A percentile compares a stretch with the other conserved stretches of the same genome.
Evolutionary conservation across 1,140 invertebrate genomes (phyloP).

Genomic region (Orius insidiosus): DNA sequence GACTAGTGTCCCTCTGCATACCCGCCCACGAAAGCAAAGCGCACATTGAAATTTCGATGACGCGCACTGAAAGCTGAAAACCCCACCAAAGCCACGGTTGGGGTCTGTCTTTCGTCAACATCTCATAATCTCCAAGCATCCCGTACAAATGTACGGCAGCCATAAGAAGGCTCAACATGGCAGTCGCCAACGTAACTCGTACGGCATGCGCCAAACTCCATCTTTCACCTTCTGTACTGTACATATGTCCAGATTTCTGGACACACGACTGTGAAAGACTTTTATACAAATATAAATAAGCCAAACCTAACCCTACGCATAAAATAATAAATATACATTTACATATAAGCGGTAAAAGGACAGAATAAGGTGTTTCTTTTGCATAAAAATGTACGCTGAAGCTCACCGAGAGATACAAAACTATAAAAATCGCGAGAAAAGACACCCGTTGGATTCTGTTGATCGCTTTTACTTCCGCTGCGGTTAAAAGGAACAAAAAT

Average conservation of each 20-base stretch:
- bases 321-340: slow-evolving; percentile 65
- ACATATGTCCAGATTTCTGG: slow-evolving; percentile 26
- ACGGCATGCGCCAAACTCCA: slow-evolving; percentile 44
- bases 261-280: slow-evolving; percentile 27
- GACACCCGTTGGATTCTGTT: slow-evolving; percentile 34
- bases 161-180: slow-evolving; percentile 62
- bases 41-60: slow-evolving; percentile 69
- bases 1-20: slow-evolving; percentile 25
- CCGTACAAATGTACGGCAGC: slow-evolving; percentile 67
- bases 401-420: slow-evolving; percentile 44
- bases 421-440: slow-evolving; percentile 53
- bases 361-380: slow-evolving; percentile 28
- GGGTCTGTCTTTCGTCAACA: slow-evolving; percentile 28
- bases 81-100: slow-evolving; percentile 75
- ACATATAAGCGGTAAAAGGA: slow-evolving; percentile 54
- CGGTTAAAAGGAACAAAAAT: slow-evolving; percentile 63
- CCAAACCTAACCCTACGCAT: slow-evolving; percentile 58
- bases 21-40: slow-evolving; percentile 62
- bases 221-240: slow-evolving; percentile 26
- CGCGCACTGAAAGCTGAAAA: slow-evolving; percentile 63
- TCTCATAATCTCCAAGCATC: slow-evolving; percentile 48
- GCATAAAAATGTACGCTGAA: slow-evolving; percentile 47
- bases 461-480: slow-evolving; percentile 34
- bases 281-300: slow-evolving; percentile 67
- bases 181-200: slow-evolving; percentile 67